phyloP scores from a whole-genome alignment of 2,888 invertebrate species.

The Scaptomyza reducta region DNA sequence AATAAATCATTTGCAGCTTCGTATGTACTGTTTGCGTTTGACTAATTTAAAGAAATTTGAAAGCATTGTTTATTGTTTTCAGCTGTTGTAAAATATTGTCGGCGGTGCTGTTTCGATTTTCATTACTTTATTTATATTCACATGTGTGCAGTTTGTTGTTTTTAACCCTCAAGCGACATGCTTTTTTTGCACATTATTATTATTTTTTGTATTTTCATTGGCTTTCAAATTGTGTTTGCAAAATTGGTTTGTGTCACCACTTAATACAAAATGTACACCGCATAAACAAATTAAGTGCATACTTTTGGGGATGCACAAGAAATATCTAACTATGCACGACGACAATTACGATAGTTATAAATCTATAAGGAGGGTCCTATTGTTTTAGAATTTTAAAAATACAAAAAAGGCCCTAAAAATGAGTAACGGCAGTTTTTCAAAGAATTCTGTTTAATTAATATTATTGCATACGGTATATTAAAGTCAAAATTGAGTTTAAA shows the following conservation, averaged over 20 bases:
- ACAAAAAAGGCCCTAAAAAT: too few species aligned
- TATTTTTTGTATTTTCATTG: neutral
- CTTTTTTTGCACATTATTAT: neutral
- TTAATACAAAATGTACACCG: neutral
- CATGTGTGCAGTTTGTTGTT: conserved; percentile 15
- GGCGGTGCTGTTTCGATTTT: conserved; percentile 16
- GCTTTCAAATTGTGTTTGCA: neutral
- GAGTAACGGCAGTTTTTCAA: too few species aligned
- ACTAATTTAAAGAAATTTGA: conserved; percentile 29
- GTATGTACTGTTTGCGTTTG: conserved; percentile 6
- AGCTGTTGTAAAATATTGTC: conserved; percentile 8
- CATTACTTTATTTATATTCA: conserved; percentile 1
- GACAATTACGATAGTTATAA: too few species aligned
- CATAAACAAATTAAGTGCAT: conserved; percentile 28
- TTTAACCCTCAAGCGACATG: conserved; percentile 1
- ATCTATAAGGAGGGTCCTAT: too few species aligned
- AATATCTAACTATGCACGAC: too few species aligned
- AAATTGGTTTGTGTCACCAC: conserved; percentile 36
- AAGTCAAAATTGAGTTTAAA: too few species aligned
- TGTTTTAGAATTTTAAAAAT: too few species aligned
- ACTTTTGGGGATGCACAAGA: conserved; percentile 43
- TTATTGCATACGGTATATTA: too few species aligned
- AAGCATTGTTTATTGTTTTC: conserved; percentile 17
- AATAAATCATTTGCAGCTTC: conserved; percentile 58
- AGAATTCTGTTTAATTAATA: too few species aligned